Evolutionary conservation across 1,140 invertebrate genomes (phyloP).

Genomic region (Aphelinus certus): DNA sequence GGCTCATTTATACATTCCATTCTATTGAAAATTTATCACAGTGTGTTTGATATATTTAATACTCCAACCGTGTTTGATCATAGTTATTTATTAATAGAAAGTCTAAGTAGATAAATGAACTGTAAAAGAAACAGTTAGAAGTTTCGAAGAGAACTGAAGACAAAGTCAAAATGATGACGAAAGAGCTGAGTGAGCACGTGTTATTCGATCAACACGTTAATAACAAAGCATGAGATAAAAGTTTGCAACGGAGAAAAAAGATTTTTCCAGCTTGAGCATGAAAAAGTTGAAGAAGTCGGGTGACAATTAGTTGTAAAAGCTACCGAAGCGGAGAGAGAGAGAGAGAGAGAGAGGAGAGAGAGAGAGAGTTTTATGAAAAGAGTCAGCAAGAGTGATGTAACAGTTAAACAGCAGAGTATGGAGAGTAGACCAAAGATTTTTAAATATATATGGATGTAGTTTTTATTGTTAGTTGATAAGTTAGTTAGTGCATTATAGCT

Average conservation of each 20-base stretch:
- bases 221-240: too few relatives aligned
- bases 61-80: constrained; percentile 38
- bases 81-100: constrained; percentile 38
- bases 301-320: constrained; percentile 5
- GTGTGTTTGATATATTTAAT: constrained; percentile 59
- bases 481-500: too few relatives aligned
- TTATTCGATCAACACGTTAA: too few relatives aligned
- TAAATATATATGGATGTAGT: constrained; percentile 39
- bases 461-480: constrained; percentile 39
- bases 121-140: constrained; percentile 22
- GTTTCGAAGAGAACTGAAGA: constrained; percentile 31
- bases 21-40: constrained; percentile 54
- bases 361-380: neutral
- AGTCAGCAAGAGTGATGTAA: constrained; percentile 24
- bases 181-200: neutral
- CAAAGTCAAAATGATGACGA: constrained; percentile 21
- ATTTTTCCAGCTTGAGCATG: neutral
- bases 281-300: constrained; percentile 21
- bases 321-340: neutral
- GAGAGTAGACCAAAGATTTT: constrained; percentile 39
- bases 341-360: neutral
- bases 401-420: constrained; percentile 21
- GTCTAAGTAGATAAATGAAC: constrained; percentile 42
- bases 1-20: constrained; percentile 51
- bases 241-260: constrained; percentile 9